Evolutionary conservation across 2,113 vertebrate genomes (phyloP).

Genomic region (Zosterops hypoxanthus): DNA sequence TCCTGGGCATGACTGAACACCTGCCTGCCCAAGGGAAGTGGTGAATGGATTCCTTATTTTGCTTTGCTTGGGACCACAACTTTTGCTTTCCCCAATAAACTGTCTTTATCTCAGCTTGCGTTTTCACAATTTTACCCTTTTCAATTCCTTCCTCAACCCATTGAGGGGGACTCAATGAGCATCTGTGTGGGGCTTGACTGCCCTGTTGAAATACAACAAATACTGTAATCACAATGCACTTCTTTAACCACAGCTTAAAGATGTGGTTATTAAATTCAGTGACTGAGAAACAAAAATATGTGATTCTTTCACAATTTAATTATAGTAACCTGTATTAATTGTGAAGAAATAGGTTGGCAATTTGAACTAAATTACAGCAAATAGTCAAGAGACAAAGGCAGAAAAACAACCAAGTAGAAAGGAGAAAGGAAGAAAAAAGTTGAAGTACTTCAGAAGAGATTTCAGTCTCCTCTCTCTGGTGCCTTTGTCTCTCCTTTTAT

Average conservation of each 20-base stretch:
- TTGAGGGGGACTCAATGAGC: rapidly evolving
- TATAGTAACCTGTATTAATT: not conserved
- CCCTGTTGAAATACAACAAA: not conserved
- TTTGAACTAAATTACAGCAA: not conserved
- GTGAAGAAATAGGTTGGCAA: not conserved
- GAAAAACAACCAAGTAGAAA: not conserved
- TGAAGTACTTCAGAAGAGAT: not conserved
- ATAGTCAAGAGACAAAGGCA: not conserved
- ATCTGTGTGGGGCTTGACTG: rapidly evolving
- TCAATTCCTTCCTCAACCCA: not conserved
- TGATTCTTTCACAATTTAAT: not conserved
- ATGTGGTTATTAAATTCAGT: not conserved
- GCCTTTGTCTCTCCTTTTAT: constrained; percentile 1
- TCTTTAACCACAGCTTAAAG: not conserved
- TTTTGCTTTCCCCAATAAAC: not conserved
- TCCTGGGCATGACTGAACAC: not conserved
- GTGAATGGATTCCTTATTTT: not conserved
- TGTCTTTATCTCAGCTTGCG: not conserved
- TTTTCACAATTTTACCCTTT: not conserved
- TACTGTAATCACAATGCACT: not conserved
- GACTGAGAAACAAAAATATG: not conserved
- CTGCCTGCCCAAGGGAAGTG: not conserved
- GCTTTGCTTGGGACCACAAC: not conserved
- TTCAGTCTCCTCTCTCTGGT: not conserved
- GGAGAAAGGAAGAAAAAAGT: not conserved